phyloP scores from a whole-genome alignment of 2,113 vertebrate species.

The Acrocephalus kingi region DNA sequence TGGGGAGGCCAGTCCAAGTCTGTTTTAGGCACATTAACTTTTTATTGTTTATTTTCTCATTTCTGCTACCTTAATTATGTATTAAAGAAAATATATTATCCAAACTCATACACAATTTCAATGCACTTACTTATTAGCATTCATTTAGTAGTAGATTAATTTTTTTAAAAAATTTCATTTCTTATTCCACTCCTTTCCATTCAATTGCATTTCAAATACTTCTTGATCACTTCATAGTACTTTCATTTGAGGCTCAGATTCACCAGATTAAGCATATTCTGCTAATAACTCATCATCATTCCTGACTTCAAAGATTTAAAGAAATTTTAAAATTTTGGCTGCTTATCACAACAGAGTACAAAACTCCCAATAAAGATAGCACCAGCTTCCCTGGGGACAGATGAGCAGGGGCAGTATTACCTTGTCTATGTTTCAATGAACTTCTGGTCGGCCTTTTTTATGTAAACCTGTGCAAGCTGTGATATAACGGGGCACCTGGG shows the following conservation, averaged over 20 bases:
- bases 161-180: background rate
- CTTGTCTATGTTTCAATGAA: background rate
- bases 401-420: background rate
- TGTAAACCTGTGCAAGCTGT: background rate
- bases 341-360: background rate
- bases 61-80: background rate
- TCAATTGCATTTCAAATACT: background rate
- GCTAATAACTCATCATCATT: background rate
- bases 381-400: background rate
- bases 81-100: background rate
- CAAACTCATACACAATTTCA: background rate
- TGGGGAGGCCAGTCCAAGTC: background rate
- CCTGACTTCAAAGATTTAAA: slow-evolving; percentile 17
- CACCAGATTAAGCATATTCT: background rate
- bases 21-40: background rate
- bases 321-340: background rate
- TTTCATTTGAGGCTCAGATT: background rate
- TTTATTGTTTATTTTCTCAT: background rate
- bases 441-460: background rate
- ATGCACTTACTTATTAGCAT: background rate
- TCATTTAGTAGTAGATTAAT: background rate
- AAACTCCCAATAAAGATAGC: background rate
- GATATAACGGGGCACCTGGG: background rate
- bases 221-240: background rate
- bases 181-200: background rate